Evolutionary conservation across 2,888 invertebrate genomes (phyloP).

Genomic region (Atrina japonica): DNA sequence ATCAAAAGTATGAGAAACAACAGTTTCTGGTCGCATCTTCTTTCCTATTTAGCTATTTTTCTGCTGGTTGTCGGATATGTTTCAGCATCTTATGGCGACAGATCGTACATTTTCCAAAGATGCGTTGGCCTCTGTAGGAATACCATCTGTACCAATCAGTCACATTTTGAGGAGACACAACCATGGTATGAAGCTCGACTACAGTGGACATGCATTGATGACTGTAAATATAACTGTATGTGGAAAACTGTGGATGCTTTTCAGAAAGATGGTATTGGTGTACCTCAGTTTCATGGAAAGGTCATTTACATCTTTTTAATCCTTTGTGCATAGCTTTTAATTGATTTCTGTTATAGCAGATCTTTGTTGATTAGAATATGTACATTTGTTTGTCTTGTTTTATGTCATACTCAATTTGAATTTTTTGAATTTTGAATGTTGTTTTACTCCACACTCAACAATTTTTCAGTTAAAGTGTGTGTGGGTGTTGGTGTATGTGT

Average conservation of each 20-base stretch:
- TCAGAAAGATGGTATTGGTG: constrained; percentile 85
- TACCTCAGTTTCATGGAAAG: constrained; percentile 97
- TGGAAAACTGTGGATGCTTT: constrained; percentile 94
- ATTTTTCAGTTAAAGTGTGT: too few relatives aligned
- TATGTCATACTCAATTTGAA: too few relatives aligned
- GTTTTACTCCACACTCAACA: too few relatives aligned
- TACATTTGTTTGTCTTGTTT: too few relatives aligned
- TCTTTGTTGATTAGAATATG: background rate
- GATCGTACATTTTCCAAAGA: constrained; percentile 66
- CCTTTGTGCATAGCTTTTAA: too few relatives aligned
- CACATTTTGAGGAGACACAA: constrained; percentile 50
- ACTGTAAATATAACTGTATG: constrained; percentile 95
- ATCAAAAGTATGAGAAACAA: too few relatives aligned
- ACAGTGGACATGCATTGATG: constrained; percentile 91
- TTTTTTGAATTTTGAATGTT: too few relatives aligned
- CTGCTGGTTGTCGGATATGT: background rate
- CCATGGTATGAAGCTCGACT: constrained; percentile 63
- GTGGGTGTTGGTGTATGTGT: too few relatives aligned
- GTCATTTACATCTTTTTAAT: constrained; percentile 82
- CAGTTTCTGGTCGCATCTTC: too few relatives aligned
- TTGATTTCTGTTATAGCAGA: background rate
- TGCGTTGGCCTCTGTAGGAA: constrained; percentile 61
- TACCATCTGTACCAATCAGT: constrained; percentile 50
- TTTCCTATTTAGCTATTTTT: background rate
- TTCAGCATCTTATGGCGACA: constrained; percentile 64